These are phyloP conservation scores for Listronotus oregonensis DNA, from an alignment of 1,140 invertebrate species.

Conservation along the genomic window DNA sequence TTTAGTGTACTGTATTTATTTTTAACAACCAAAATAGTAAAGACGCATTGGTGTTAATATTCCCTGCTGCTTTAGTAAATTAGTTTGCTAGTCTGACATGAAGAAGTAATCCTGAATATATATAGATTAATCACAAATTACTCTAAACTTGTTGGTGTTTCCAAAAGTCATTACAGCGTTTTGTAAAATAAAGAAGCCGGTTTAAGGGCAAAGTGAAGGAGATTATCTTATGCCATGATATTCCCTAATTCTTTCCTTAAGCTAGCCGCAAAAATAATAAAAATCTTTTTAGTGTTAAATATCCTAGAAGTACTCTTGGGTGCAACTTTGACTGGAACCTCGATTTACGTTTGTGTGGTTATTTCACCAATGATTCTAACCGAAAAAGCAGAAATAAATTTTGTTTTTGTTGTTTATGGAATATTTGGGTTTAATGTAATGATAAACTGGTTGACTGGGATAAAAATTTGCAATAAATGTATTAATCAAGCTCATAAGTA, in stretches of 20 bases:
- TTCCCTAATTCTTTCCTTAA: too few species aligned
- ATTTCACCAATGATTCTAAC: slow-evolving; percentile 48
- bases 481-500: slow-evolving; percentile 51
- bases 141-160: too few species aligned
- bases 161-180: too few species aligned
- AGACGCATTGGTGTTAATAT: too few species aligned
- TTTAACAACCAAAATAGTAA: too few species aligned
- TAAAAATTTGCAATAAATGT: slow-evolving; percentile 51
- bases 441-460: slow-evolving; percentile 49
- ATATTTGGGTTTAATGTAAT: slow-evolving; percentile 50
- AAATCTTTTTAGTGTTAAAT: slow-evolving; percentile 32
- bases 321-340: slow-evolving; percentile 40
- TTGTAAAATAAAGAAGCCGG: too few species aligned
- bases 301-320: slow-evolving; percentile 48
- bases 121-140: slow-evolving; percentile 1
- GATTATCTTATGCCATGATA: too few species aligned
- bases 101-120: neutral
- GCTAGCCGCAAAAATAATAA: too few species aligned
- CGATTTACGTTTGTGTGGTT: slow-evolving; percentile 46
- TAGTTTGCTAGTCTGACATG: too few species aligned
- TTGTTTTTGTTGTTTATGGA: slow-evolving; percentile 50
- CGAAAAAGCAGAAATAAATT: slow-evolving; percentile 52
- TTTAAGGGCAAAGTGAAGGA: too few species aligned
- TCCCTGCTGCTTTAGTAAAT: too few species aligned
- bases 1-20: neutral